Base-by-base conservation (phyloP, 2,113 vertebrate species). In the Nibea coibor region DNA sequence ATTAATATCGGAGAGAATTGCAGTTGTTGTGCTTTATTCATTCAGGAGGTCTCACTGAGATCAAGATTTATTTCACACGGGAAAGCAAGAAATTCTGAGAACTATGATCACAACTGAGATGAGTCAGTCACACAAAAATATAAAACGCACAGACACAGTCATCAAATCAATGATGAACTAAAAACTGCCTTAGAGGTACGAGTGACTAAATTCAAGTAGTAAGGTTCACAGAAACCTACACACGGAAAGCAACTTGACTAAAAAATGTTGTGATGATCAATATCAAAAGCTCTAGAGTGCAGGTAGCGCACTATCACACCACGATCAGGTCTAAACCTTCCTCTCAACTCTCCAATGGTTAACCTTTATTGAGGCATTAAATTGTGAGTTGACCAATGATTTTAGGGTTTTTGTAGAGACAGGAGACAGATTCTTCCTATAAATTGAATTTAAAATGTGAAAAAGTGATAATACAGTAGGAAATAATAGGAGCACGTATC, bases 21-120 rank as follows among this genome's bases (percentile, higher is more conserved):
- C 28, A 65, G 24, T 61, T 72, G 35, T 61, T 83, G 11, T 28
- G 22, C 51, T 24, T 58, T 54, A 74, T 83, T 82, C 76, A 81
- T 75, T 81, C 17, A 66, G 54, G 42, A 62, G 54, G 47, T 71
- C 47, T 78, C 51, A 39, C 28, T 50, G 26, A 65, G 56, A 56
- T 76, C 43, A 62, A 26, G 20, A 59, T 57, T 20, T 17, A 54
- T 70, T 82, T 75, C 68, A 76, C 14, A 63, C 4, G 5, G 57
- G 64, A 42, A 53, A 15, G 1, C 10, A 17, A 58, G 45, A n/a
- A 8, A 50, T 50, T 57, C 20, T 28, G 31, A 70, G 43, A 58
- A 39, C 47, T 22, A 35, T 31, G 10, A 67, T 59, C 43, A 20
- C 39, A 26, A 28, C 47, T 43, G 50, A 65, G n/a, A 56, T 54